These are phyloP conservation scores for Gibbula magus DNA, from an alignment of 2,888 invertebrate species.

Conservation along the genomic window DNA sequence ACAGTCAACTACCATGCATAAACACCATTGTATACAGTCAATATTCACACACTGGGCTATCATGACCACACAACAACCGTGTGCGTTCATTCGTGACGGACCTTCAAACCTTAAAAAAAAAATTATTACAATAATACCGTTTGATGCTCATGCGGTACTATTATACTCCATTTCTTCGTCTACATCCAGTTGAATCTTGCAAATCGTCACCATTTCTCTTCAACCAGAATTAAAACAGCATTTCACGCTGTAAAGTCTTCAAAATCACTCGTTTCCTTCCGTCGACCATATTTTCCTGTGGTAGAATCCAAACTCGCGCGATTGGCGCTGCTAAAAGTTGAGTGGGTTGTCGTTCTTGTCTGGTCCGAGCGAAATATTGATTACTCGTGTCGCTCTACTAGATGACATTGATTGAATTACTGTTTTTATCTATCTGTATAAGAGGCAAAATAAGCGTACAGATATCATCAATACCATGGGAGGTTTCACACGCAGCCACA, in stretches of 20 bases:
- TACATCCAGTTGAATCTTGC: too few species aligned
- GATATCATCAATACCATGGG: too few species aligned
- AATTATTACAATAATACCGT: neutral
- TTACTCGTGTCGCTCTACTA: neutral
- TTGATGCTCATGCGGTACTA: neutral
- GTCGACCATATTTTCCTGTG: neutral
- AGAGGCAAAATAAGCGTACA: too few species aligned
- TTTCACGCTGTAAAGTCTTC: neutral
- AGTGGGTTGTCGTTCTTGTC: neutral
- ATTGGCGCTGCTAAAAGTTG: neutral
- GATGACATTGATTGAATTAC: neutral
- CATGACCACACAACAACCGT: neutral
- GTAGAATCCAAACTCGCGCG: neutral
- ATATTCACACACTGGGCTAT: neutral
- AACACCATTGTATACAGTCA: neutral
- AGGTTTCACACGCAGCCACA: too few species aligned
- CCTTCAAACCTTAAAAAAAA: neutral
- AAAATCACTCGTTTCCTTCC: constrained; percentile 3
- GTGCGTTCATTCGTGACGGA: neutral
- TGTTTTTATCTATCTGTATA: neutral
- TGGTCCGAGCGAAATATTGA: neutral
- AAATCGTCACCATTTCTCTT: neutral
- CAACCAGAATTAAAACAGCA: neutral
- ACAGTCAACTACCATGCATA: neutral
- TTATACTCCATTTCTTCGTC: too few species aligned